A percentile compares a stretch with the other conserved stretches of the same genome.
These are phyloP conservation scores for Nibea albiflora DNA, from an alignment of 2,113 vertebrate genomes.

Conservation along the genomic window DNA sequence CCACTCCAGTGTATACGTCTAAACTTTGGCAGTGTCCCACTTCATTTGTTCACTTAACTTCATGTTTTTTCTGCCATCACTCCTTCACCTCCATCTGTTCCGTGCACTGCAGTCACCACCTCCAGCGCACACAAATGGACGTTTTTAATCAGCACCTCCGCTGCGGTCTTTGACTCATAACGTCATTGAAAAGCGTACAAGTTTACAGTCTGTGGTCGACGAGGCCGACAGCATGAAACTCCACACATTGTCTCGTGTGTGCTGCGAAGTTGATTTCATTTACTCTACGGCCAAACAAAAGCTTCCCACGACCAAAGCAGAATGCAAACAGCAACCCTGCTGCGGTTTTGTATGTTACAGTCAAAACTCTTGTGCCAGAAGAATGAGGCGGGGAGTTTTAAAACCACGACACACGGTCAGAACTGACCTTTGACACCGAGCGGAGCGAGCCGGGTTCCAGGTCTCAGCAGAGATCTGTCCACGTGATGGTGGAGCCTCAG, in stretches of 20 bases:
- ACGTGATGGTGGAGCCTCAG: neutral
- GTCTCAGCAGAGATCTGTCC: neutral
- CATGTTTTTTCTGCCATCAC: no score
- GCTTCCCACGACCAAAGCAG: slow-evolving; percentile 45
- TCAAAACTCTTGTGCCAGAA: slow-evolving; percentile 14
- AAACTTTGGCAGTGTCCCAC: no score
- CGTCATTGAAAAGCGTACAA: slow-evolving; percentile 20
- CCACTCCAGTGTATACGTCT: no score
- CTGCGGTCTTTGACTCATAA: slow-evolving; percentile 27
- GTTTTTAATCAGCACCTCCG: slow-evolving; percentile 41
- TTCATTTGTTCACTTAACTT: no score
- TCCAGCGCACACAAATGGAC: slow-evolving; percentile 18
- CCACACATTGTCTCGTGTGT: slow-evolving; percentile 36
- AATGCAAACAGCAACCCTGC: slow-evolving; percentile 62
- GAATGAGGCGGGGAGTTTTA: neutral
- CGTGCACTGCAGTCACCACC: neutral
- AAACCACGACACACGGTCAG: neutral
- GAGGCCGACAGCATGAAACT: slow-evolving; percentile 34
- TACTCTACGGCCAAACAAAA: slow-evolving; percentile 63
- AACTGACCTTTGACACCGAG: slow-evolving; percentile 26
- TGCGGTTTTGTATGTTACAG: slow-evolving; percentile 58
- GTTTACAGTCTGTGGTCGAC: slow-evolving; percentile 59
- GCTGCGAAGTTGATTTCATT: slow-evolving; percentile 63
- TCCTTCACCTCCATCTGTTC: neutral
- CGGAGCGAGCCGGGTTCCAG: neutral